Conservation (phyloP, 2,888 invertebrate species). For the Strigamia transsilvanica region DNA sequence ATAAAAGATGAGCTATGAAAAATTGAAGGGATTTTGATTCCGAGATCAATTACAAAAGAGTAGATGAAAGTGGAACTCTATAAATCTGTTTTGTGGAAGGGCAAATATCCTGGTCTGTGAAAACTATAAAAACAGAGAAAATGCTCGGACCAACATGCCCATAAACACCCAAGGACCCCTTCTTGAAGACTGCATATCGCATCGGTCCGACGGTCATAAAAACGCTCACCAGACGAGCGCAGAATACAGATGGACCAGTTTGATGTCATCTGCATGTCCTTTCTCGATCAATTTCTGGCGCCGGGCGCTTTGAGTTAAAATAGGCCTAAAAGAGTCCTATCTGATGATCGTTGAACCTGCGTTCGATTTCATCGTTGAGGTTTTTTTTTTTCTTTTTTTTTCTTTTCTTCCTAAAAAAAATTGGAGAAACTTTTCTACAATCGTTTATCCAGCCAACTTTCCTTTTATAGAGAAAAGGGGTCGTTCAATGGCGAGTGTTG, state of each 20-base stretch:
- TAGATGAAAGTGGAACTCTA: not conserved
- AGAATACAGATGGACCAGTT: slow-evolving; percentile 41
- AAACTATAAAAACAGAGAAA: slow-evolving; percentile 46
- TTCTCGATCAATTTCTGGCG: slow-evolving; percentile 33
- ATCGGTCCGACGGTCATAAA: slow-evolving; percentile 32
- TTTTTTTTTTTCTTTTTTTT: not conserved
- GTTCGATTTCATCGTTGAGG: slow-evolving; percentile 13
- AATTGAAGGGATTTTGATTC: no score
- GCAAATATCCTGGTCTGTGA: slow-evolving; percentile 42
- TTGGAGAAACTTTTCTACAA: slow-evolving; percentile 27
- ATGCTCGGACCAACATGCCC: slow-evolving; percentile 22
- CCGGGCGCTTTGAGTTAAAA: not conserved
- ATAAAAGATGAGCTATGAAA: no score
- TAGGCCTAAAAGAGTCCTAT: slow-evolving; percentile 43
- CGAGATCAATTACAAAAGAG: not conserved
- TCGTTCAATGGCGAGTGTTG: not conserved
- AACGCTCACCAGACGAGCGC: not conserved
- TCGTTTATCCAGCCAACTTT: slow-evolving; percentile 47
- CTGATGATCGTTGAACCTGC: slow-evolving; percentile 41
- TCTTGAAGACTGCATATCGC: slow-evolving; percentile 7
- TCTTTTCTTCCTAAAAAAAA: not conserved
- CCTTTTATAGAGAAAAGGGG: slow-evolving; percentile 20
- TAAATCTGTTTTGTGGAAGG: slow-evolving; percentile 31
- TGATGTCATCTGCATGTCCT: slow-evolving; percentile 47
- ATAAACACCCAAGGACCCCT: slow-evolving; percentile 11